phyloP scores from a whole-genome alignment of 2,113 vertebrate species.

The Indicator maculatus region DNA sequence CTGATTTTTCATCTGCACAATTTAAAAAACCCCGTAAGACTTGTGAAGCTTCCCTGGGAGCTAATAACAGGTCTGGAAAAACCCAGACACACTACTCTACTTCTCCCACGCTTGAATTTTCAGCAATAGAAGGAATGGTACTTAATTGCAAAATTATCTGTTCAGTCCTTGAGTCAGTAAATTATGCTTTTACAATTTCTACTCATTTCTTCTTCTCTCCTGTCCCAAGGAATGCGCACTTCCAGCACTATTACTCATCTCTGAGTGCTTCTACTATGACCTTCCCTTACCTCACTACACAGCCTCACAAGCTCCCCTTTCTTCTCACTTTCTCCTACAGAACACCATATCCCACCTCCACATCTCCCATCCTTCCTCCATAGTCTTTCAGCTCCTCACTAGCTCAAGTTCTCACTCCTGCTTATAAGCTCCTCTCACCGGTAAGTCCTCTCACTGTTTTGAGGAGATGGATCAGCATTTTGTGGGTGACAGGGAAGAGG shows the following conservation, averaged over 20 bases:
- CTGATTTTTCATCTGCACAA: background rate
- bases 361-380: background rate
- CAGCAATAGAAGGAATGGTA: conserved; percentile 4
- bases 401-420: background rate
- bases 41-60: background rate
- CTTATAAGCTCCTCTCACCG: rapidly evolving
- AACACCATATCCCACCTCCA: background rate
- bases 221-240: background rate
- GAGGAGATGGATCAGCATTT: background rate
- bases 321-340: background rate
- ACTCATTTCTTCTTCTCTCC: background rate
- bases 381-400: background rate
- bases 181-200: background rate
- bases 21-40: background rate
- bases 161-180: conserved; percentile 22
- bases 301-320: background rate
- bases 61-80: conserved; percentile 58
- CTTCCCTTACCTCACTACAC: background rate
- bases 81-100: conserved; percentile 8
- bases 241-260: background rate
- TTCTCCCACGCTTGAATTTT: conserved; percentile 50
- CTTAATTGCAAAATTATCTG: conserved; percentile 53
- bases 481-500: background rate
- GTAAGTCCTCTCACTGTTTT: rapidly evolving
- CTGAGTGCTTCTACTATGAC: background rate